These are phyloP conservation scores for Eupristina koningsbergeri DNA, from an alignment of 1,140 invertebrate species.

Conservation along the genomic window DNA sequence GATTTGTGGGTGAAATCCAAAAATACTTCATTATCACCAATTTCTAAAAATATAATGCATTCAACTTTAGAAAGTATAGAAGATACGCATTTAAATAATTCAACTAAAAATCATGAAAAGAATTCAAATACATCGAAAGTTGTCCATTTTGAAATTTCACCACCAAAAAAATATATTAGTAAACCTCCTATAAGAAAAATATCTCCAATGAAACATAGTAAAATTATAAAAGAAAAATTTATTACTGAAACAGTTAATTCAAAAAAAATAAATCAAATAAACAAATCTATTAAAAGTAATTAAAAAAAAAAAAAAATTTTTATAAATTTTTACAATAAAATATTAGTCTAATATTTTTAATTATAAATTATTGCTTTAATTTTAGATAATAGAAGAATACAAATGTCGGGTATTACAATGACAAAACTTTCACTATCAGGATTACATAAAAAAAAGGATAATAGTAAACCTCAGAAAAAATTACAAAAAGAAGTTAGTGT, in stretches of 20 bases:
- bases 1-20: conserved; percentile 60
- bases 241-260: conserved; percentile 34
- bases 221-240: conserved; percentile 60
- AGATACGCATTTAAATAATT: conserved; percentile 11
- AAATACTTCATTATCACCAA: conserved; percentile 46
- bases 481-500: conserved; percentile 52
- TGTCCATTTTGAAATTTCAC: conserved; percentile 62
- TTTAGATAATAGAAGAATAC: conserved; percentile 18
- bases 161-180: conserved; percentile 53
- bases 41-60: conserved; percentile 23
- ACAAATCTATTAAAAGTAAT: conserved; percentile 51
- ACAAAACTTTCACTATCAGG: conserved; percentile 58
- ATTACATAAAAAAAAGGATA: conserved; percentile 46
- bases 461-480: conserved; percentile 35
- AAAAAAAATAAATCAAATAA: conserved; percentile 58
- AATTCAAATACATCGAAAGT: conserved; percentile 23
- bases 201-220: conserved; percentile 54
- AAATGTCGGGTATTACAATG: conserved; percentile 60
- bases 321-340: not conserved
- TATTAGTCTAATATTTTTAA: too few species aligned
- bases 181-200: conserved; percentile 49
- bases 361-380: not conserved
- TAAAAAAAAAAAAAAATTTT: not conserved
- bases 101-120: not conserved
- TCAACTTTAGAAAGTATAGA: conserved; percentile 47